phyloP scores from a whole-genome alignment of 2,113 vertebrate species.

The Notechis scutatus region DNA sequence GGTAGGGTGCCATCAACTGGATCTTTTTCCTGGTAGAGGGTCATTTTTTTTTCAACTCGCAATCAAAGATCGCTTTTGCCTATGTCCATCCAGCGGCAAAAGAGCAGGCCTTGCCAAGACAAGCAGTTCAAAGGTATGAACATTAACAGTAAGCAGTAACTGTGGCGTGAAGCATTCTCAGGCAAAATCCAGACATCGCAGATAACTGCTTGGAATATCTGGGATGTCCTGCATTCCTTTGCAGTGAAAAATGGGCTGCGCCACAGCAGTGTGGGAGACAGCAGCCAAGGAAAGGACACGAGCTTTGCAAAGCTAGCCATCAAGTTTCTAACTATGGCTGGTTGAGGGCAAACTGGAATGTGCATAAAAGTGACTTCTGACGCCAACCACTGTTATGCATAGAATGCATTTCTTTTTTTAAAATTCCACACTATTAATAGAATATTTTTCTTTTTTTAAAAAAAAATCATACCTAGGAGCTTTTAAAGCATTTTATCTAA shows the following conservation, averaged over 20 bases:
- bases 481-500: conserved; percentile 64
- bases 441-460: conserved; percentile 14
- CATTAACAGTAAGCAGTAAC: conserved; percentile 64
- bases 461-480: conserved; percentile 56
- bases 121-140: conserved; percentile 65
- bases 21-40: conserved; percentile 51
- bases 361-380: conserved; percentile 42
- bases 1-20: conserved; percentile 36
- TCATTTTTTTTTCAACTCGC: conserved; percentile 14
- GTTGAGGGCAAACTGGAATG: conserved; percentile 49
- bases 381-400: conserved; percentile 13
- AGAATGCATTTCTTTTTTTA: conserved; percentile 19
- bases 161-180: conserved; percentile 68
- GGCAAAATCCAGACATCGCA: conserved; percentile 71
- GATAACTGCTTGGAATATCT: conserved; percentile 74
- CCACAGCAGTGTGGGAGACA: conserved; percentile 63
- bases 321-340: conserved; percentile 54
- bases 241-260: conserved; percentile 59
- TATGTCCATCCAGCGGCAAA: conserved; percentile 64
- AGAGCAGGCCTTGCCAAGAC: conserved; percentile 66
- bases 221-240: conserved; percentile 74
- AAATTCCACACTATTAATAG: conserved; percentile 53
- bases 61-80: conserved; percentile 48
- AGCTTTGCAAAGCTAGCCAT: conserved; percentile 48
- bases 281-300: conserved; percentile 35